These are phyloP conservation scores for Drosophila quadrilineata DNA, from an alignment of 1,140 invertebrate genomes.

Conservation along the genomic window DNA sequence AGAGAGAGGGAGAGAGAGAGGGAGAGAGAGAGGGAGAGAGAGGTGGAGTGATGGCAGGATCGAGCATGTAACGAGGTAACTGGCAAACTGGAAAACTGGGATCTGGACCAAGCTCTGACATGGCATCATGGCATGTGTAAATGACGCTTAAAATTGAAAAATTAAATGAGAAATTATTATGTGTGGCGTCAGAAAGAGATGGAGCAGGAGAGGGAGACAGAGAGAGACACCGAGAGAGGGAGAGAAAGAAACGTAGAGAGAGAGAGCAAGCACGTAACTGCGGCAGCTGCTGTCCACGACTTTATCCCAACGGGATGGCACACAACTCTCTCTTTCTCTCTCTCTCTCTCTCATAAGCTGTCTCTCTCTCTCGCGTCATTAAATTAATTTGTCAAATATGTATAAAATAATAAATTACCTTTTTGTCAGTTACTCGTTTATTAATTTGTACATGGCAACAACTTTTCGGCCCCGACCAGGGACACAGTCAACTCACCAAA, in stretches of 20 bases:
- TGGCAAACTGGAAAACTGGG: constrained; percentile 15
- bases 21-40: neutral
- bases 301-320: constrained; percentile 30
- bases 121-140: constrained; percentile 74
- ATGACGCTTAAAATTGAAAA: constrained; percentile 80
- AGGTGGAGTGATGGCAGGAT: constrained; percentile 25
- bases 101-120: constrained; percentile 62
- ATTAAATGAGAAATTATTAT: constrained; percentile 80
- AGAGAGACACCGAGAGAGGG: neutral
- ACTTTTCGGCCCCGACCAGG: constrained; percentile 56
- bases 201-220: constrained; percentile 1
- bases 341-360: too few species aligned
- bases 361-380: constrained; percentile 73
- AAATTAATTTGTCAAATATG: constrained; percentile 80
- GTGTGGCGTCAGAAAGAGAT: constrained; percentile 54
- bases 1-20: neutral
- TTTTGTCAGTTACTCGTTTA: constrained; percentile 80
- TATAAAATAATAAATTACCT: constrained; percentile 80
- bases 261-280: too few species aligned
- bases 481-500: too few species aligned
- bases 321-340: too few species aligned
- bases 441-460: constrained; percentile 79
- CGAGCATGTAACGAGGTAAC: too few species aligned
- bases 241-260: neutral
- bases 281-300: too few species aligned